These are phyloP conservation scores for Lucifuga dentata DNA, from an alignment of 2,113 vertebrate genomes.

Conservation along the genomic window DNA sequence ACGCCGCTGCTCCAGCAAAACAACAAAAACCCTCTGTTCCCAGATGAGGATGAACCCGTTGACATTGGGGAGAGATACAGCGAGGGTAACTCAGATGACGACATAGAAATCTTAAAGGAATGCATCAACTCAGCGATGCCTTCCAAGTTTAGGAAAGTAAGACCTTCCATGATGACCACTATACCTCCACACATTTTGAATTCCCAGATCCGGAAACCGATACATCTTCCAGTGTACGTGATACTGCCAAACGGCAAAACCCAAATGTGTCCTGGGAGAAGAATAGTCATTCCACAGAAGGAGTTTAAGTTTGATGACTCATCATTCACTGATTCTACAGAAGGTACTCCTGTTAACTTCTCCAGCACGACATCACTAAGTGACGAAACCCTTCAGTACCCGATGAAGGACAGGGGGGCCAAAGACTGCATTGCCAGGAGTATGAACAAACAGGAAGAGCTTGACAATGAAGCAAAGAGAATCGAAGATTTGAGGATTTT, in stretches of 20 bases:
- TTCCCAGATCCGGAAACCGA: constrained; percentile 82
- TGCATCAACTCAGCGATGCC: constrained; percentile 96
- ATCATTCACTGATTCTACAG: constrained; percentile 90
- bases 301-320: constrained; percentile 87
- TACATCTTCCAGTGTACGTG: constrained; percentile 93
- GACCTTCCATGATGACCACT: constrained; percentile 86
- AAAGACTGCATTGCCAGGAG: constrained; percentile 77
- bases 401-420: constrained; percentile 73
- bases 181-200: constrained; percentile 84
- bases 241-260: constrained; percentile 87
- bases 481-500: constrained; percentile 78
- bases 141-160: constrained; percentile 92
- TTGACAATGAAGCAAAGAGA: constrained; percentile 72
- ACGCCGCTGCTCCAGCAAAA: constrained; percentile 89
- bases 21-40: constrained; percentile 79
- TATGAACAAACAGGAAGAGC: constrained; percentile 59
- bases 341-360: constrained; percentile 92
- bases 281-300: constrained; percentile 79
- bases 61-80: constrained; percentile 79
- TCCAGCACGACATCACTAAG: constrained; percentile 93
- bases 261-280: constrained; percentile 79
- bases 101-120: constrained; percentile 94
- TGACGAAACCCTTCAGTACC: constrained; percentile 92
- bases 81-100: constrained; percentile 88
- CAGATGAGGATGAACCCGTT: constrained; percentile 83